These are phyloP conservation scores for Cryptocephalus moraei DNA, from an alignment of 2,888 invertebrate species.

Conservation along the genomic window DNA sequence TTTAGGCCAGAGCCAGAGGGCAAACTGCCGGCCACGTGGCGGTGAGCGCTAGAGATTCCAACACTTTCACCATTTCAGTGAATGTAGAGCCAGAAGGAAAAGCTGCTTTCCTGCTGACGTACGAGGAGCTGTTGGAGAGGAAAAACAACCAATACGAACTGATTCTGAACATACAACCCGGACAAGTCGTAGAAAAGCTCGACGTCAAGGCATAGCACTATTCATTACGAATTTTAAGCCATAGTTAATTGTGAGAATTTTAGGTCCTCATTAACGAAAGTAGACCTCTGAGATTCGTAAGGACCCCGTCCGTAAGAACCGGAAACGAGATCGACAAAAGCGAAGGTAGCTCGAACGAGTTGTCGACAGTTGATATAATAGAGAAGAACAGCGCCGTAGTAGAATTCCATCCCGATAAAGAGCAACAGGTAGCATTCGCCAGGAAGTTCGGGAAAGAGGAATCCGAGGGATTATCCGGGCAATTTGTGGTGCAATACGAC, in stretches of 20 bases:
- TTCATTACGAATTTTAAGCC: background rate
- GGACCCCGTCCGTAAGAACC: constrained; percentile 9
- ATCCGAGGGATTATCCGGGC: constrained; percentile 6
- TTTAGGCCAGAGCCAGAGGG: constrained; percentile 46
- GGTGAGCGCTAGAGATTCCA: constrained; percentile 57
- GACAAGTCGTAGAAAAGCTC: constrained; percentile 52
- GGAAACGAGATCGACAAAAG: constrained; percentile 12
- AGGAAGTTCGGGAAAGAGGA: constrained; percentile 18
- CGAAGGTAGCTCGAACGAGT: constrained; percentile 34
- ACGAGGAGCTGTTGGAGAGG: constrained; percentile 59
- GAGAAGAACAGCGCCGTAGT: constrained; percentile 31
- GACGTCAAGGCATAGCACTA: constrained; percentile 38
- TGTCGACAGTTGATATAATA: constrained; percentile 23
- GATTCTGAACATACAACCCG: constrained; percentile 57
- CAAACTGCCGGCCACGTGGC: constrained; percentile 51
- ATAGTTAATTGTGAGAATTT: constrained; percentile 19
- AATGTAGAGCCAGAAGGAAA: constrained; percentile 53
- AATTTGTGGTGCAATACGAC: constrained; percentile 58
- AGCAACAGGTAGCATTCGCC: constrained; percentile 22
- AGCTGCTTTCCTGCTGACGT: constrained; percentile 58
- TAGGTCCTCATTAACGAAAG: constrained; percentile 50
- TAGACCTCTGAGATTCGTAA: constrained; percentile 41
- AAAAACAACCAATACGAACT: constrained; percentile 57
- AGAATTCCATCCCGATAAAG: constrained; percentile 46
- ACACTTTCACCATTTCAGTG: constrained; percentile 56